Evolutionary conservation across 2,888 invertebrate species (phyloP).

Genomic region (Zhuqinia jingwanae): DNA sequence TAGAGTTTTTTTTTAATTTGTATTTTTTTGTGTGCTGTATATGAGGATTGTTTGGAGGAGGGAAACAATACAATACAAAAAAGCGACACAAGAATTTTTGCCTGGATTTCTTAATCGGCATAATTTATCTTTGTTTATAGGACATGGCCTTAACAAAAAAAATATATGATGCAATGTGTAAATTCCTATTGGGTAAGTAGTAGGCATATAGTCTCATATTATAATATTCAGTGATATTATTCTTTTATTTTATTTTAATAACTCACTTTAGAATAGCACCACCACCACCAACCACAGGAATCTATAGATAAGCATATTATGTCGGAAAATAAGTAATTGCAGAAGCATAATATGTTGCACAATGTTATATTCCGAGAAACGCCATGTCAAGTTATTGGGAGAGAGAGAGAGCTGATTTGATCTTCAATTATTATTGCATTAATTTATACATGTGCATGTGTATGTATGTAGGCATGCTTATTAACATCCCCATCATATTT

Average conservation of each 20-base stretch:
- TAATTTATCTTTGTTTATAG: slow-evolving; percentile 26
- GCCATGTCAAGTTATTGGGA: neutral
- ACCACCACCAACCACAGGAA: neutral
- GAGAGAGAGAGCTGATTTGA: slow-evolving; percentile 18
- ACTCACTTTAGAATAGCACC: slow-evolving; percentile 9
- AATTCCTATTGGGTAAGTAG: slow-evolving; percentile 40
- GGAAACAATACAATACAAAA: too few species aligned
- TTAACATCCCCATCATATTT: slow-evolving; percentile 1
- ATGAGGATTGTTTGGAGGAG: too few species aligned
- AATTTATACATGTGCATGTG: too few species aligned
- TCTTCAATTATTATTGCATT: slow-evolving; percentile 29
- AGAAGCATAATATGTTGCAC: neutral
- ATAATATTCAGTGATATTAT: neutral
- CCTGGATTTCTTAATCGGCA: slow-evolving; percentile 18
- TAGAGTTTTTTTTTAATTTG: too few species aligned
- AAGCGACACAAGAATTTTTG: neutral
- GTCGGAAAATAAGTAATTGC: neutral
- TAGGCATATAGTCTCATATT: too few species aligned
- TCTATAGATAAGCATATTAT: neutral
- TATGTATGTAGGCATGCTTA: too few species aligned
- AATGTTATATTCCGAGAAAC: neutral
- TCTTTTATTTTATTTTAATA: neutral
- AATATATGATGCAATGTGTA: slow-evolving; percentile 19
- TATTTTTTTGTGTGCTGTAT: too few species aligned
- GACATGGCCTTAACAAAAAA: neutral